Evolutionary conservation across 2,888 invertebrate species (phyloP).

Genomic region (Limenitis camilla): DNA sequence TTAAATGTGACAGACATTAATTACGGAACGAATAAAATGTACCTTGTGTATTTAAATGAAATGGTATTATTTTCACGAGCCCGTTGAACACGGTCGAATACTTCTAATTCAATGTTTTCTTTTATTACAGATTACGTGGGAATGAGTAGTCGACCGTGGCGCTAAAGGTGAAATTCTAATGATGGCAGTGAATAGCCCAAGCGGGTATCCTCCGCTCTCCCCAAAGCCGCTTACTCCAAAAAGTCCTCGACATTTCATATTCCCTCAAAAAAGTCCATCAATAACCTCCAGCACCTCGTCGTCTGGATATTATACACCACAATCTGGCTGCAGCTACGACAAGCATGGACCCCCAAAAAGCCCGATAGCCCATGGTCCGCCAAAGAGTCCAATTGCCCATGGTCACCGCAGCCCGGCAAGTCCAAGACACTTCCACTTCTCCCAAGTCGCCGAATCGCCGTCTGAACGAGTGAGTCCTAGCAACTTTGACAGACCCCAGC

Average conservation of each 20-base stretch:
- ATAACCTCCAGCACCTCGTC: constrained; percentile 70
- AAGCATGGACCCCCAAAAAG: constrained; percentile 64
- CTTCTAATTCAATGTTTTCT: not conserved
- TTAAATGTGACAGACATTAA: too few species aligned
- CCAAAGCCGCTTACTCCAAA: constrained; percentile 72
- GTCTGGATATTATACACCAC: constrained; percentile 73
- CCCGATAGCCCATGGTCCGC: constrained; percentile 67
- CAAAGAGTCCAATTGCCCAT: constrained; percentile 69
- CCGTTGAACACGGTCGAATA: not conserved
- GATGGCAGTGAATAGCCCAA: constrained; percentile 77
- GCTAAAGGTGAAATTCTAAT: constrained; percentile 37
- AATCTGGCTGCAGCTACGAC: constrained; percentile 68
- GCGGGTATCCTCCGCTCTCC: constrained; percentile 72
- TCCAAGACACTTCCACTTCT: constrained; percentile 76
- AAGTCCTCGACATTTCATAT: constrained; percentile 73
- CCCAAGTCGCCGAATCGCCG: constrained; percentile 50
- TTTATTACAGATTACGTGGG: constrained; percentile 50
- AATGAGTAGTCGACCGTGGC: constrained; percentile 38
- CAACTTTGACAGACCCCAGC: constrained; percentile 45
- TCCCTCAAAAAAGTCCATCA: constrained; percentile 71
- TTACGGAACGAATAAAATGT: too few species aligned
- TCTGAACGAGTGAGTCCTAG: constrained; percentile 64
- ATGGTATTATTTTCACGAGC: too few species aligned
- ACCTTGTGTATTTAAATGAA: too few species aligned
- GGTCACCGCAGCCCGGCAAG: constrained; percentile 76